A percentile compares a stretch with the other conserved stretches of the same genome.
Conservation (phyloP, 2,113 vertebrate species). For the Hippocampus barbouri region DNA sequence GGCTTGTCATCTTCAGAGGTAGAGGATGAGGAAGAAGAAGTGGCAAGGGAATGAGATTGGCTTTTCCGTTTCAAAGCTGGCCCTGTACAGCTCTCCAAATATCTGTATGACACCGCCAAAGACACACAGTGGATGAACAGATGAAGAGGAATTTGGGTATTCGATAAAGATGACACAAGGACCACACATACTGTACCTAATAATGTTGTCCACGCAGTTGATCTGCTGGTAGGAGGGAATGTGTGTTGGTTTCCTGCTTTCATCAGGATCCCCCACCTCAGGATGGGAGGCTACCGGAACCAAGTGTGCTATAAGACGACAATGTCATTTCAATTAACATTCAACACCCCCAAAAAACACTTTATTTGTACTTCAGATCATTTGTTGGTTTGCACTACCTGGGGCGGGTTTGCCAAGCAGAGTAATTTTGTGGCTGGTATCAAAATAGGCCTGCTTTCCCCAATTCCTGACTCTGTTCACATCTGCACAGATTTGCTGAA, state of each 20-base stretch:
- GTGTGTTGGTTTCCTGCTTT: conserved; percentile 61
- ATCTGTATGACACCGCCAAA: conserved; percentile 63
- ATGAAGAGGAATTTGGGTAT: neutral
- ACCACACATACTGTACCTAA: conserved; percentile 69
- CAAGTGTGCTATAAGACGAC: conserved; percentile 27
- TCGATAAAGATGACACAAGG: neutral
- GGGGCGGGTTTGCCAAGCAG: conserved; percentile 34
- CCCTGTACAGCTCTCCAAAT: conserved; percentile 80
- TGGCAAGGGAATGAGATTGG: conserved; percentile 68
- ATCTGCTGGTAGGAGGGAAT: conserved; percentile 89
- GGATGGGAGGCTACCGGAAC: conserved; percentile 38
- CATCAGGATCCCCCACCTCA: conserved; percentile 51
- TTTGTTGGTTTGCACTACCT: conserved; percentile 41
- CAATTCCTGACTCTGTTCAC: conserved; percentile 79
- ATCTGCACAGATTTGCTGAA: conserved; percentile 80
- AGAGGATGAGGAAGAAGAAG: conserved; percentile 79
- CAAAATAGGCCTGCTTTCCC: conserved; percentile 76
- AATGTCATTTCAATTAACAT: neutral
- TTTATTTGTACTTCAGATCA: neutral
- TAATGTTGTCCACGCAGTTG: conserved; percentile 85
- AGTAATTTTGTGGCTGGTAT: conserved; percentile 67
- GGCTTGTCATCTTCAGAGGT: conserved; percentile 80
- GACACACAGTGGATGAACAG: neutral
- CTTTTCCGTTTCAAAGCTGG: conserved; percentile 83
- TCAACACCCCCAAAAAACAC: neutral